These are phyloP conservation scores for Patella depressa DNA, from an alignment of 2,888 invertebrate genomes.

Conservation along the genomic window DNA sequence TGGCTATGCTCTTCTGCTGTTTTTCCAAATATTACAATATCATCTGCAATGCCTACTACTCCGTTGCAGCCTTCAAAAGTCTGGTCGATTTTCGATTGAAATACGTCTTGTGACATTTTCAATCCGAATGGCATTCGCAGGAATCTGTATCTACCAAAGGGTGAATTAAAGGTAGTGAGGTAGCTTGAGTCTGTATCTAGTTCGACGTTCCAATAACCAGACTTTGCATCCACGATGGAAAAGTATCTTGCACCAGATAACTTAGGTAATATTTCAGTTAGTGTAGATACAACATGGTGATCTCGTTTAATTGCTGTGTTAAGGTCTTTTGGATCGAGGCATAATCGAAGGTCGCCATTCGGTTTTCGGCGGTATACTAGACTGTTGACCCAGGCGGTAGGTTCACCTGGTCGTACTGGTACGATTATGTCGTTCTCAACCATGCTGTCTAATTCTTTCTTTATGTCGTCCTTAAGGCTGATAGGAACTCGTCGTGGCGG, in stretches of 20 bases:
- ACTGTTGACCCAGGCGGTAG: no score
- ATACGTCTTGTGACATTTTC: conserved; percentile 15
- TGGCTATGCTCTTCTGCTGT: conserved; percentile 9
- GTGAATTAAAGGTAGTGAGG: not conserved
- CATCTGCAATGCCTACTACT: conserved; percentile 17
- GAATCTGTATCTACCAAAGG: not conserved
- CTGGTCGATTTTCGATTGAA: conserved; percentile 22
- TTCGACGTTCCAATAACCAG: conserved; percentile 34
- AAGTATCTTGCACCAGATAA: conserved; percentile 27
- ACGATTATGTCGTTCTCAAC: no score
- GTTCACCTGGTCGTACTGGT: no score
- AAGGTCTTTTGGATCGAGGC: conserved; percentile 34
- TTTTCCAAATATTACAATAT: conserved; percentile 16
- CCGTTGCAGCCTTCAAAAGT: conserved; percentile 18
- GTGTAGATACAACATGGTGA: conserved; percentile 29
- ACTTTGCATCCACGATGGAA: conserved; percentile 31
- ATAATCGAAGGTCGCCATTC: conserved; percentile 16
- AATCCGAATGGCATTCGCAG: conserved; percentile 4
- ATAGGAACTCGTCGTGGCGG: no score
- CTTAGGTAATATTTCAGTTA: conserved; percentile 28
- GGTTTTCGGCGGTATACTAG: conserved; percentile 16
- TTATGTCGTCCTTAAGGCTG: no score
- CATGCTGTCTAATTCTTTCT: no score
- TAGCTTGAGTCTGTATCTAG: conserved; percentile 12
- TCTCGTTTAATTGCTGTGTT: conserved; percentile 37